A percentile compares a stretch with the other conserved stretches of the same genome.
phyloP scores from a whole-genome alignment of 2,888 invertebrate genomes.

The Rotaria sp. region DNA sequence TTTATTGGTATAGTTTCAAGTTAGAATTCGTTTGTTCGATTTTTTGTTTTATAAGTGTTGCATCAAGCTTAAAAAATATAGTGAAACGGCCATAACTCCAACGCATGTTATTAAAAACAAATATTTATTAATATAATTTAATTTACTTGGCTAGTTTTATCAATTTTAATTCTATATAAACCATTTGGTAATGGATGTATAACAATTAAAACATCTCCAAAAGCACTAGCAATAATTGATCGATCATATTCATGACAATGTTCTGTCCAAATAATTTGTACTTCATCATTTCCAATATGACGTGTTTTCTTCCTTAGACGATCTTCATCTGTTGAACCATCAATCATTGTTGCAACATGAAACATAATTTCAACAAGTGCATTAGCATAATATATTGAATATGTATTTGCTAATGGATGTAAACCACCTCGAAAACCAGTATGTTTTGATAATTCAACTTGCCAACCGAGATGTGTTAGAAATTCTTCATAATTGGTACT shows the following conservation, averaged over 20 bases:
- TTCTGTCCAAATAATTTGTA: slow-evolving; percentile 98
- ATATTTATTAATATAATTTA: no score
- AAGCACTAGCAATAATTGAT: slow-evolving; percentile 94
- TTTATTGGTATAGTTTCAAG: no score
- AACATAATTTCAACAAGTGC: slow-evolving; percentile 71
- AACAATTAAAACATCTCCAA: slow-evolving; percentile 92
- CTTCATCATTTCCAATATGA: slow-evolving; percentile 93
- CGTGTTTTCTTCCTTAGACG: slow-evolving; percentile 63
- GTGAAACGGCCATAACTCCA: no score
- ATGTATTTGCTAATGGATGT: slow-evolving; percentile 59
- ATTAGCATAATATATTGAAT: slow-evolving; percentile 37
- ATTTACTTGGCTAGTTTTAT: slow-evolving; percentile 35
- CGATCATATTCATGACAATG: slow-evolving; percentile 87
- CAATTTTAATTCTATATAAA: slow-evolving; percentile 34
- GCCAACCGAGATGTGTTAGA: slow-evolving; percentile 65
- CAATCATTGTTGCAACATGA: slow-evolving; percentile 78
- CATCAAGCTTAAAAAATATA: no score
- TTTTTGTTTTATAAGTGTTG: no score
- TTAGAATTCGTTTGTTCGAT: no score
- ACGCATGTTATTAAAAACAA: no score
- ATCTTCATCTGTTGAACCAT: slow-evolving; percentile 65
- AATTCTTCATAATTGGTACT: slow-evolving; percentile 81
- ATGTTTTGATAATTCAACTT: slow-evolving; percentile 83
- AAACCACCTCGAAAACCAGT: slow-evolving; percentile 89
- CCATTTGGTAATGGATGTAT: slow-evolving; percentile 71